A percentile compares a stretch with the other conserved stretches of the same genome.
Evolutionary conservation across 1,140 invertebrate genomes (phyloP).

Genomic region (Euura saliciscinereae): DNA sequence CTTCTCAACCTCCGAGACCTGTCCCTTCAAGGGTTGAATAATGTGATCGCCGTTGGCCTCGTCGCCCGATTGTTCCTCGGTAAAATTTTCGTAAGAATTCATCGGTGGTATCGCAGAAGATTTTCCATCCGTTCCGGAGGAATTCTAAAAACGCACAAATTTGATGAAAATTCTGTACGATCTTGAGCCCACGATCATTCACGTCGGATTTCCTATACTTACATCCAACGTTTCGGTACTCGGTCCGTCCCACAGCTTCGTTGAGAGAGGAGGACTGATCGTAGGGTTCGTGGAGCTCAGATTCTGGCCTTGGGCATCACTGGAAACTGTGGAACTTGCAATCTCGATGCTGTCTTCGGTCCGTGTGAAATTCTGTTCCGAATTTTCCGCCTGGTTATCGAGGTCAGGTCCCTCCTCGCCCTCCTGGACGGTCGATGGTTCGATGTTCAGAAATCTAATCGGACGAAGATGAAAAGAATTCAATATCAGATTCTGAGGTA

Average conservation of each 20-base stretch:
- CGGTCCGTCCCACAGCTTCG: constrained; percentile 47
- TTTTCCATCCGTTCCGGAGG: background rate
- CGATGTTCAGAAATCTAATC: constrained; percentile 71
- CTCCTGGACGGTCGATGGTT: constrained; percentile 68
- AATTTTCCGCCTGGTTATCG: constrained; percentile 45
- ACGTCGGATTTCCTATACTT: background rate
- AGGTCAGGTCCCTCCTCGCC: constrained; percentile 39
- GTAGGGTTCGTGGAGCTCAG: constrained; percentile 47
- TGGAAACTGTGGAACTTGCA: constrained; percentile 28
- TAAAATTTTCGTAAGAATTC: constrained; percentile 33
- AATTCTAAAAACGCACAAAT: background rate
- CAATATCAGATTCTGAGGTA: background rate
- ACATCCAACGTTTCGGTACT: constrained; percentile 10
- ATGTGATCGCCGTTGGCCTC: constrained; percentile 37
- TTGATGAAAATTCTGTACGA: too few species aligned
- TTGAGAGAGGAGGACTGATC: constrained; percentile 43
- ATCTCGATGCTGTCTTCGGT: constrained; percentile 38
- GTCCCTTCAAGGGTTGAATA: constrained; percentile 50
- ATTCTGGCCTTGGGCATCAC: constrained; percentile 34
- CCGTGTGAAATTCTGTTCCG: constrained; percentile 42
- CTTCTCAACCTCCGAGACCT: constrained; percentile 56
- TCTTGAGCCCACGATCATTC: too few species aligned
- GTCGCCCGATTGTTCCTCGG: constrained; percentile 32
- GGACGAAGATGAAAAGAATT: background rate
- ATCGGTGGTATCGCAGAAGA: background rate